A percentile compares a stretch with the other conserved stretches of the same genome.
Conservation (phyloP, 2,113 vertebrate genomes). For the Falcunculus frontatus region DNA sequence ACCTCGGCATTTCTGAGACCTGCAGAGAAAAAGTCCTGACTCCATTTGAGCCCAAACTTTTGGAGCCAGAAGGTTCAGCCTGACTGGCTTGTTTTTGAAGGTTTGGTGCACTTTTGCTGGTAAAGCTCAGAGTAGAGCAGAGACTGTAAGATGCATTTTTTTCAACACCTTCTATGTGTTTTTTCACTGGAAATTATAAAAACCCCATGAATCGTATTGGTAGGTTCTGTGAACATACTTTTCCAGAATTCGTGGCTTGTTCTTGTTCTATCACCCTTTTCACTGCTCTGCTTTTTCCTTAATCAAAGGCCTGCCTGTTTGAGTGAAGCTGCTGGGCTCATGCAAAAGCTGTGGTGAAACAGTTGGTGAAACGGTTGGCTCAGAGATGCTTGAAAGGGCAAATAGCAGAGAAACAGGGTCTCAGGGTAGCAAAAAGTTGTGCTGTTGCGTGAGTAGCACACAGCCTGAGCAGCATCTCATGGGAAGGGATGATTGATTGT, state of each 20-base stretch:
- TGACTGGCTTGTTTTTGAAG: background rate
- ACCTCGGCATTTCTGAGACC: background rate
- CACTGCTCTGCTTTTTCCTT: background rate
- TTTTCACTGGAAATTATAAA: background rate
- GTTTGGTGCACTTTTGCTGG: background rate
- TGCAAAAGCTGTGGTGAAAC: conserved; percentile 10
- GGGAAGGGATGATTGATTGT: background rate
- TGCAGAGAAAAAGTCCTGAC: background rate
- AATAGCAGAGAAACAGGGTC: background rate
- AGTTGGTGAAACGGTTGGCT: background rate
- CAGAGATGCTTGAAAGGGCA: background rate
- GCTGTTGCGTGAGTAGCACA: background rate
- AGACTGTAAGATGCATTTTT: background rate
- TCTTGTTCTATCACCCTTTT: background rate
- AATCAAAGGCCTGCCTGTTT: background rate
- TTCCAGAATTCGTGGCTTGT: background rate
- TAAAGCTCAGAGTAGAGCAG: background rate
- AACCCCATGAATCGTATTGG: background rate
- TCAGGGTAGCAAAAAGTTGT: background rate
- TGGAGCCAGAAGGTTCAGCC: background rate
- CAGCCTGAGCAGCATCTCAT: background rate
- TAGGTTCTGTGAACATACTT: background rate
- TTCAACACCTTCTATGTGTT: background rate
- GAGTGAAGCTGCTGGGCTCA: background rate
- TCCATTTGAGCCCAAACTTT: background rate